Conservation (phyloP, 2,888 invertebrate genomes). For the Andrena dorsata region DNA sequence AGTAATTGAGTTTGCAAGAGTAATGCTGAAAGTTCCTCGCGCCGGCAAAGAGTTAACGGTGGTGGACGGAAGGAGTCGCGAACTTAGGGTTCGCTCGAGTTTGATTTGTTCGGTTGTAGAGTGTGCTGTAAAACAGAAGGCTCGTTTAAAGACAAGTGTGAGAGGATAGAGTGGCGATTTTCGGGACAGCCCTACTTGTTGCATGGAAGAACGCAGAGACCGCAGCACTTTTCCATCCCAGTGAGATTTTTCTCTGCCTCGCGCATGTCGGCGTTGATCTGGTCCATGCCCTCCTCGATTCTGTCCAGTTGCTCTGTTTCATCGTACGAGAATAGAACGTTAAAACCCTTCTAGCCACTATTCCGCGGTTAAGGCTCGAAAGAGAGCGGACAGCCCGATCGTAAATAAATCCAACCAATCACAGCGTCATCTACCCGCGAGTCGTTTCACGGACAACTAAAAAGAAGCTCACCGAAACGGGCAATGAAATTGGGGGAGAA, state of each 20-base stretch:
- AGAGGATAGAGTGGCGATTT: conserved; percentile 19
- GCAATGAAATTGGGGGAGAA: too few species aligned
- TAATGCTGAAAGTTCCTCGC: not conserved
- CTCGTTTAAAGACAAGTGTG: conserved; percentile 25
- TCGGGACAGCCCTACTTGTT: conserved; percentile 91
- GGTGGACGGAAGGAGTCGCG: not conserved
- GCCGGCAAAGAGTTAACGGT: not conserved
- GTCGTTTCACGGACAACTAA: not conserved
- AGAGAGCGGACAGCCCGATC: conserved; percentile 47
- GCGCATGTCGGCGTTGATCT: conserved; percentile 99
- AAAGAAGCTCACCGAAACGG: not conserved
- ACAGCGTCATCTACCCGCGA: not conserved
- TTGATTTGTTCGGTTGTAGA: conserved; percentile 10
- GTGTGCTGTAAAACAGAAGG: conserved; percentile 27
- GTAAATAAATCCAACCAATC: not conserved
- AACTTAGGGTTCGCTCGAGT: conserved; percentile 1
- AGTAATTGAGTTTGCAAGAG: too few species aligned
- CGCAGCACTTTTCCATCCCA: conserved; percentile 99
- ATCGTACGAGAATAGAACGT: conserved; percentile 59
- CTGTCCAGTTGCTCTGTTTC: conserved; percentile 98
- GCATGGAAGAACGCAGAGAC: conserved; percentile 99
- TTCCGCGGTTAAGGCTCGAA: conserved; percentile 40
- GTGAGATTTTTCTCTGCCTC: conserved; percentile 99
- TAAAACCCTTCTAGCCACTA: conserved; percentile 22
- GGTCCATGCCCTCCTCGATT: conserved; percentile 99